These are phyloP conservation scores for Notodromas monacha DNA, from an alignment of 2,888 invertebrate species.

Conservation along the genomic window DNA sequence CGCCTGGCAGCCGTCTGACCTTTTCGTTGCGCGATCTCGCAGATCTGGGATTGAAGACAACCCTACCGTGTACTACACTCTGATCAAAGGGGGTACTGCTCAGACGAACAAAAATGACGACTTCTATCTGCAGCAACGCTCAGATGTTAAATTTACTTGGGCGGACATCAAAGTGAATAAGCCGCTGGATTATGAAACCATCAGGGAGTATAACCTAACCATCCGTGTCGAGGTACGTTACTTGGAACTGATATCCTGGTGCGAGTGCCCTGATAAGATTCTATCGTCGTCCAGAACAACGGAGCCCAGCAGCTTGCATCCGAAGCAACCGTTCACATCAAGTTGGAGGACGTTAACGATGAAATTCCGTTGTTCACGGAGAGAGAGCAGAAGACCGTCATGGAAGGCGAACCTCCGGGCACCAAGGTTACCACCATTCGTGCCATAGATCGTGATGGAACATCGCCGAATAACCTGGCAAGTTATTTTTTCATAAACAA, in stretches of 20 bases:
- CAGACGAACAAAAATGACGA: slow-evolving; percentile 85
- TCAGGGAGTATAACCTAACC: slow-evolving; percentile 77
- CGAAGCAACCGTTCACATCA: slow-evolving; percentile 68
- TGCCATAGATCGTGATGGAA: slow-evolving; percentile 81
- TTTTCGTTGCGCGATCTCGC: too few species aligned
- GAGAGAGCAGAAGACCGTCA: slow-evolving; percentile 70
- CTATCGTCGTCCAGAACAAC: slow-evolving; percentile 37
- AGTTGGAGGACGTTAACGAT: slow-evolving; percentile 81
- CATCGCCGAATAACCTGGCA: slow-evolving; percentile 74
- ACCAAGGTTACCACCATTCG: slow-evolving; percentile 84
- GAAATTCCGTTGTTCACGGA: slow-evolving; percentile 84
- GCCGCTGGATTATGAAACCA: slow-evolving; percentile 70
- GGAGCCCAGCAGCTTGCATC: slow-evolving; percentile 78
- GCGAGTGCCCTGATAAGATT: not conserved
- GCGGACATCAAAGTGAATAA: slow-evolving; percentile 86
- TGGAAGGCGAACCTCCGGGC: slow-evolving; percentile 75
- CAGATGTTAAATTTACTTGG: slow-evolving; percentile 71
- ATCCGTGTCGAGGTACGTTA: slow-evolving; percentile 63
- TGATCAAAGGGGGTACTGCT: slow-evolving; percentile 79
- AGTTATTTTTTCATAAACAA: slow-evolving; percentile 12
- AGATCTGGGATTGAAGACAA: slow-evolving; percentile 87
- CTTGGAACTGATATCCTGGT: not conserved
- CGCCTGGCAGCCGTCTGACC: too few species aligned
- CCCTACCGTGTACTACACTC: slow-evolving; percentile 71
- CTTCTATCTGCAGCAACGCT: slow-evolving; percentile 73